A percentile compares a stretch with the other conserved stretches of the same genome.
phyloP scores from a whole-genome alignment of 1,140 invertebrate genomes.

The Trichomalopsis sarcophagae region DNA sequence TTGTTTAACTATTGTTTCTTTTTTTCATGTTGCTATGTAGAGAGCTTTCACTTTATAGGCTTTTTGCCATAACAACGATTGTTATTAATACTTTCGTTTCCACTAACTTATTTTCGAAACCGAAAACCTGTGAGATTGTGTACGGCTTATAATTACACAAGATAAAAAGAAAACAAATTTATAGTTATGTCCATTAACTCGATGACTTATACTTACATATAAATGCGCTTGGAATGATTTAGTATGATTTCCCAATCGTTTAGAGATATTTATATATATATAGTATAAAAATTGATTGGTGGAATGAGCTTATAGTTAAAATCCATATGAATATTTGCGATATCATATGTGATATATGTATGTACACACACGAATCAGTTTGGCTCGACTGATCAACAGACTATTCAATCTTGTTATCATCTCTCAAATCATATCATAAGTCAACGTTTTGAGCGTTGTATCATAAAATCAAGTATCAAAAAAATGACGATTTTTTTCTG shows the following conservation, averaged over 20 bases:
- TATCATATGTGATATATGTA: not conserved
- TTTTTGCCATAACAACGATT: conserved; percentile 39
- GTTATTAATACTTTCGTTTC: conserved; percentile 50
- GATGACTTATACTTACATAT: conserved; percentile 26
- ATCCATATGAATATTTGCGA: conserved; percentile 38
- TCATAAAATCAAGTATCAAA: conserved; percentile 29
- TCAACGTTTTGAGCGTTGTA: not conserved
- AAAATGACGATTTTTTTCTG: not conserved
- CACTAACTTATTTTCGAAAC: conserved; percentile 28
- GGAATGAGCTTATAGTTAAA: conserved; percentile 50
- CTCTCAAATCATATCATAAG: conserved; percentile 22
- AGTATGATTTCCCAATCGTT: conserved; percentile 43
- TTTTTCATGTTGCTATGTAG: conserved; percentile 34
- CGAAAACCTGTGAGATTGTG: not conserved
- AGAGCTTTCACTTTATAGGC: conserved; percentile 45
- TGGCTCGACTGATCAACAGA: conserved; percentile 30
- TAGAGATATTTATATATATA: conserved; percentile 41
- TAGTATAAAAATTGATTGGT: conserved; percentile 50
- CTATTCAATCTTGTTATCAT: conserved; percentile 44
- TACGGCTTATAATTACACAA: conserved; percentile 10
- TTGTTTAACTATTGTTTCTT: conserved; percentile 37
- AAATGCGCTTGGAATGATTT: conserved; percentile 52
- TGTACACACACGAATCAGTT: conserved; percentile 9
- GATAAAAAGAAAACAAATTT: conserved; percentile 35
- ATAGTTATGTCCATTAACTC: conserved; percentile 37